A percentile compares a stretch with the other conserved stretches of the same genome.
Conservation (phyloP, 1,140 invertebrate genomes). For the Drosophila persimilis region DNA sequence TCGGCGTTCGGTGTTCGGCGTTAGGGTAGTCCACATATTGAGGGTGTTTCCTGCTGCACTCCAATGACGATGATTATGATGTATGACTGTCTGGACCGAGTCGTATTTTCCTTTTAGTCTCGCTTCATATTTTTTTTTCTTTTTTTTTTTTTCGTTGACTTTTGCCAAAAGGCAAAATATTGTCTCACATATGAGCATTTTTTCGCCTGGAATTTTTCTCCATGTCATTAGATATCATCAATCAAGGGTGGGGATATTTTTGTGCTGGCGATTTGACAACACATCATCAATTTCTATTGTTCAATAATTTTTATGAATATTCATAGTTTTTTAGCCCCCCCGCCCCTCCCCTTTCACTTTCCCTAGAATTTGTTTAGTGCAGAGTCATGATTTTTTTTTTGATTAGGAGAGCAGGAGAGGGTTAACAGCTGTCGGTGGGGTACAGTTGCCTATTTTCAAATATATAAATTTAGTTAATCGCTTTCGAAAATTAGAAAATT, state of each 20-base stretch:
- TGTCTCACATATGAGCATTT: conserved; percentile 2
- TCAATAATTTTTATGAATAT: conserved; percentile 79
- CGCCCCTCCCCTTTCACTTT: conserved; percentile 1
- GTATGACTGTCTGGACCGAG: conserved; percentile 56
- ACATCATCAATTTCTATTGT: conserved; percentile 81
- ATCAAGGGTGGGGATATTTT: conserved; percentile 49
- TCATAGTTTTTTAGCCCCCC: conserved; percentile 69
- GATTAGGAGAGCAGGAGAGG: conserved; percentile 12
- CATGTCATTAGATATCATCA: conserved; percentile 60
- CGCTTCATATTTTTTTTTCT: conserved; percentile 44
- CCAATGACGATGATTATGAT: conserved; percentile 66
- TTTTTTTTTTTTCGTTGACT: conserved; percentile 28
- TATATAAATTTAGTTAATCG: too few species aligned
- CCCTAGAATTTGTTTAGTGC: conserved; percentile 43
- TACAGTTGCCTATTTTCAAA: conserved; percentile 7
- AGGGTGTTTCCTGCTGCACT: conserved; percentile 53
- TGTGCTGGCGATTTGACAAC: conserved; percentile 66
- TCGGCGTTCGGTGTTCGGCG: too few species aligned
- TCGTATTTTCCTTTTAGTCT: conserved; percentile 41
- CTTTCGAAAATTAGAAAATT: too few species aligned
- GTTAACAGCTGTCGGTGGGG: conserved; percentile 24
- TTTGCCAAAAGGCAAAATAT: conserved; percentile 40
- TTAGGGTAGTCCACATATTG: conserved; percentile 45
- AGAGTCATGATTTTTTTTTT: conserved; percentile 65
- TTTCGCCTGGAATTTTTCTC: conserved; percentile 42